Evolutionary conservation across 2,113 vertebrate species (phyloP), one percentile per base, ranked within the genome.

Genomic region (Lagopus leucura): DNA sequence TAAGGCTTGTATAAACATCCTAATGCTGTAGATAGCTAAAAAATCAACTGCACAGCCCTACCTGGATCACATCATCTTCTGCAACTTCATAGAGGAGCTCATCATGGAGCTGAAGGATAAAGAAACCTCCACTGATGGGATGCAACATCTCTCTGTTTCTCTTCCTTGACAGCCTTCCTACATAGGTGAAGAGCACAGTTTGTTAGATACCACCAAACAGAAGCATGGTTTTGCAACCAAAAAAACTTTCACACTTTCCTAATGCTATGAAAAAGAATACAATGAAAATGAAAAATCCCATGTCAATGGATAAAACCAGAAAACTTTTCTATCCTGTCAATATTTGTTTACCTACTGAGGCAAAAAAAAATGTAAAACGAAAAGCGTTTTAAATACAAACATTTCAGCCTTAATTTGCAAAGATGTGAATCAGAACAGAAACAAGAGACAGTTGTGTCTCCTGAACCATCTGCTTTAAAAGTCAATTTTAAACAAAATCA

Each of bases 31-130:
- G 15, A 36, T 2, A 60, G 82, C 64, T 94, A 70, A 45, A 55
- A 89, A 76, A 79, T 32, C 27, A 66, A 27, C 11, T 13, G 47
- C 57, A 67, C 0, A 0, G 45, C 80, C n/a, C 11, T 98, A 99
- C 99, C 99, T 99, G 99, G 67, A 99, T 98, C 81, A 98, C 84
- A 80, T 99, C 98, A 1, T 99, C 98, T 63, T 99, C 98, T 47
- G 98, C 97, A 76, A 98, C 98, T 97, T 99, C 99, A 69, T 99
- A 99, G 75, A 99, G 98, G 54, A 99, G 99, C 93, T 99, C 99
- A 82, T 99, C 99, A 2, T 99, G 99, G 82, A 99, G 98, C 22
- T 99, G 99, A 63, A 99, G 98, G 67, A 99, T 92, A 25, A 99
- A 99, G 96, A 98, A 99, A 15, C 97, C 99, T 71, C 99, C 99